These are phyloP conservation scores for Isaurus tuberculatus DNA, from an alignment of 92 coral and sea anemone genomes.

Conservation along the genomic window DNA sequence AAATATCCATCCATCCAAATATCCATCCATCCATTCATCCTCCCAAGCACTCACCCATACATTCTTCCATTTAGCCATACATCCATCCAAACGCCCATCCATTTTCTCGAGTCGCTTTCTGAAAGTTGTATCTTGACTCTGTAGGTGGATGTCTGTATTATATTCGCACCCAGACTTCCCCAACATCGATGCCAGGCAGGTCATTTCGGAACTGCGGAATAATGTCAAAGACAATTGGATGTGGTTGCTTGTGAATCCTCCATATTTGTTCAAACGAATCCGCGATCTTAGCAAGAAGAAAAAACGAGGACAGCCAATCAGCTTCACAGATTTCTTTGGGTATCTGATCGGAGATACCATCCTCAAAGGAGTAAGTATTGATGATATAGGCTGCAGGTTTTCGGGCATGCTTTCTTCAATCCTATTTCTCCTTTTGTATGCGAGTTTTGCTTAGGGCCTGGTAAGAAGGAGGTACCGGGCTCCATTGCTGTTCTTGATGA, in stretches of 20 bases:
- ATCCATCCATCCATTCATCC: too few species aligned
- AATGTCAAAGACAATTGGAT: conserved; percentile 36
- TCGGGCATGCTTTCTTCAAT: not conserved
- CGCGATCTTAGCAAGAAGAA: conserved; percentile 7
- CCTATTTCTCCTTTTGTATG: too few species aligned
- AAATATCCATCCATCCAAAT: too few species aligned
- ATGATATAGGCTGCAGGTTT: not conserved
- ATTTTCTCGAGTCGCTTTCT: not conserved
- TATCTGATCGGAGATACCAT: conserved; percentile 57
- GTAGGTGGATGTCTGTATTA: conserved; percentile 49
- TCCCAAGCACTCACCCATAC: too few species aligned
- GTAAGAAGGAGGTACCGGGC: too few species aligned
- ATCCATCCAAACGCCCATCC: too few species aligned
- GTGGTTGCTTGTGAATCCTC: conserved; percentile 24
- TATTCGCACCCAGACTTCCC: conserved; percentile 46
- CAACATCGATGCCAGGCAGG: not conserved
- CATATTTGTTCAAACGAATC: conserved; percentile 40
- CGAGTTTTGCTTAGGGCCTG: too few species aligned
- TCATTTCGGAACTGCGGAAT: conserved; percentile 2
- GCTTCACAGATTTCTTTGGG: conserved; percentile 63
- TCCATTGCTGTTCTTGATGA: too few species aligned
- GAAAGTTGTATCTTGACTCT: not conserved
- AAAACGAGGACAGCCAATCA: conserved; percentile 49
- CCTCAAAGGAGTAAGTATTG: conserved; percentile 47
- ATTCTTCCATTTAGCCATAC: too few species aligned